These are phyloP conservation scores for Ctenoplectra terminalis DNA, from an alignment of 1,140 invertebrate genomes.

Conservation along the genomic window DNA sequence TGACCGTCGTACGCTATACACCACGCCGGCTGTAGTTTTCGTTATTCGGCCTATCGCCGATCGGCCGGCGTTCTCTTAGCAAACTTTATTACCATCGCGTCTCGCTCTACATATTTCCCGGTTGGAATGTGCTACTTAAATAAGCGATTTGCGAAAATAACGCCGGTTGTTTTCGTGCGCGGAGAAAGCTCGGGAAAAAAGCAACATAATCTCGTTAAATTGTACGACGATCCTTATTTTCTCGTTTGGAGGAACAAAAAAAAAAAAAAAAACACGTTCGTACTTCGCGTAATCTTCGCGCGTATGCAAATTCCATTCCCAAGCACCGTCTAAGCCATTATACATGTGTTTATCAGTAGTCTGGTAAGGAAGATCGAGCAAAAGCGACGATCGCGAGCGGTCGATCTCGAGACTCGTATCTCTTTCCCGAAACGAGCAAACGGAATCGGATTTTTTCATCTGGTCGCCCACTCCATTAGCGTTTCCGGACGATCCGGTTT, in stretches of 20 bases:
- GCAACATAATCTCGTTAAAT: not conserved
- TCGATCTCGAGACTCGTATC: not conserved
- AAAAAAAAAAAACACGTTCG: constrained; percentile 1
- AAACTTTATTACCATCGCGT: constrained; percentile 24
- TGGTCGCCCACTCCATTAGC: constrained; percentile 17
- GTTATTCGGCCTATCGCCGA: constrained; percentile 38
- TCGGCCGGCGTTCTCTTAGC: not conserved
- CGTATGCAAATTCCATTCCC: not conserved
- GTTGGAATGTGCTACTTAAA: not conserved
- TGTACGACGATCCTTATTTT: not conserved
- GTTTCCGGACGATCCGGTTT: constrained; percentile 46
- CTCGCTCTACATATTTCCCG: constrained; percentile 20
- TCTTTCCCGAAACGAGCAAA: constrained; percentile 30
- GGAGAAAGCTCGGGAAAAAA: not conserved
- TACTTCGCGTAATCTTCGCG: not conserved
- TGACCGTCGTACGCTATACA: no score
- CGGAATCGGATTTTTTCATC: constrained; percentile 17
- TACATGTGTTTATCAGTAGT: not conserved
- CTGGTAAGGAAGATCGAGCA: not conserved
- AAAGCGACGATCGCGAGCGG: not conserved
- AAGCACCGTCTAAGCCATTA: not conserved
- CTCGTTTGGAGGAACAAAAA: not conserved
- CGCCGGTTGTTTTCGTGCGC: not conserved
- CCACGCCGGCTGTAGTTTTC: not conserved
- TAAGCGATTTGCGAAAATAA: constrained; percentile 8